phyloP scores from a whole-genome alignment of 2,797 vertebrate species.

The Pogonophryne albipinna region DNA sequence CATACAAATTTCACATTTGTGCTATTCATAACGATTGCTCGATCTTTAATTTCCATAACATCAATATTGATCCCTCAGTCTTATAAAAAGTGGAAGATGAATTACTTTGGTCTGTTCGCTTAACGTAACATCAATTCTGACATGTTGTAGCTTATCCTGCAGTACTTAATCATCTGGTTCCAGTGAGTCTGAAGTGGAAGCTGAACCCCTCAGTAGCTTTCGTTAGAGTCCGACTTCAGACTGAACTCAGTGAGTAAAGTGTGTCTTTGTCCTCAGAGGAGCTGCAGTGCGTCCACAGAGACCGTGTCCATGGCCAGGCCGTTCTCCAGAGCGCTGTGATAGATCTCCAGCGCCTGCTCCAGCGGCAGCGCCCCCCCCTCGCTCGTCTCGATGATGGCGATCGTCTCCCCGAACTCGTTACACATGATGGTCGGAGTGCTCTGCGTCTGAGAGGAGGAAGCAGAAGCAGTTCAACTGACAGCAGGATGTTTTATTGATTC shows the following conservation, averaged over 20 bases:
- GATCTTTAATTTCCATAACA: conserved; percentile 17
- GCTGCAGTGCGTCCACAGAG: conserved; percentile 81
- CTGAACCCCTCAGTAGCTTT: conserved; percentile 9
- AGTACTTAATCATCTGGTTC: conserved; percentile 14
- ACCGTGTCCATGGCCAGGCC: conserved; percentile 80
- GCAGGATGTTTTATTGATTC: no score
- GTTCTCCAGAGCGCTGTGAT: conserved; percentile 89
- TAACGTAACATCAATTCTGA: conserved; percentile 15
- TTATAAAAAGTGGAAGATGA: conserved; percentile 14
- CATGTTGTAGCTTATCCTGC: conserved; percentile 17
- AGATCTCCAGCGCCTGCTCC: conserved; percentile 92
- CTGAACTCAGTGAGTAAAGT: background rate
- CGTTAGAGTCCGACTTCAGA: conserved; percentile 21
- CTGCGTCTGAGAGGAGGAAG: conserved; percentile 64
- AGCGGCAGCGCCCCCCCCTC: conserved; percentile 88
- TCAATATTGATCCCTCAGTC: conserved; percentile 20
- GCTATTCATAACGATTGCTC: conserved; percentile 29
- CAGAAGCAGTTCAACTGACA: background rate
- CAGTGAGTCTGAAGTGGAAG: conserved; percentile 4
- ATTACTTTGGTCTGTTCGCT: conserved; percentile 61
- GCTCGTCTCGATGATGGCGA: conserved; percentile 93
- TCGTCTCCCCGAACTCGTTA: conserved; percentile 93
- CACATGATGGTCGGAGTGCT: conserved; percentile 92
- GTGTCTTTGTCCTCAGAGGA: conserved; percentile 63
- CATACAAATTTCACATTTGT: conserved; percentile 59